Evolutionary conservation across 2,113 vertebrate genomes (phyloP), one percentile per base, ranked within the genome.

Genomic region (Corythornis cristatus): DNA sequence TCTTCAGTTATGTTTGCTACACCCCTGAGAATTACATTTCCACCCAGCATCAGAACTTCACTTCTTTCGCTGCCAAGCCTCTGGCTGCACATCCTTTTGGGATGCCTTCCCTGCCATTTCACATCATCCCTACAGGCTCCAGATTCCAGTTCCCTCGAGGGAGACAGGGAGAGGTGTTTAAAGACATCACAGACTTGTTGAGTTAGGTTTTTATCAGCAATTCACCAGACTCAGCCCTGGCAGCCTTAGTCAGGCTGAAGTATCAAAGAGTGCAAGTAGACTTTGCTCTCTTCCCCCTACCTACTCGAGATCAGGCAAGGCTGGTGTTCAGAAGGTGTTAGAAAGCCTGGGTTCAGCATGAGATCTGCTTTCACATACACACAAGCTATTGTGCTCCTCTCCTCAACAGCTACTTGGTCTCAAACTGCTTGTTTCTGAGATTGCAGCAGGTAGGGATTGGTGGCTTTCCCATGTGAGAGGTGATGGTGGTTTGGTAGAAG

Each of bases 141-240:
- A 74, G 58, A 71, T 51, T 8, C 46, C 0, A 0, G 7, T 50
- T 88, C 71, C 35, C 75, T 71, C 87, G 5, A 11, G 75, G 56
- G 57, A 61, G 74, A 42, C 14, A 43, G 20, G 35, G 35, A 60
- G 17, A 89, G 48, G 33, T 83, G 46, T 83, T 85, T 67, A 83
- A 67, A 50, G 79, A 68, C 83, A 46, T 83, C 15, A 8, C 31
- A 89, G 31, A 87, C 51, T 54, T 61, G 54, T 9, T 90, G 83
- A 85, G 51, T 82, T 92, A 66, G 15, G 51, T 87, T 95, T 95
- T 54, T 50, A 73, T 84, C 88, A 57, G 53, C 83, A 81, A 80
- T 42, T 62, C 42, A 35, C 45, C 58, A 79, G 62, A 57, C 25
- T 21, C 1, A 5, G 28, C 64, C 68, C 56, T 37, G 65, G 48